Conservation (phyloP, 2,888 invertebrate species). For the Tiliacea citrago region DNA sequence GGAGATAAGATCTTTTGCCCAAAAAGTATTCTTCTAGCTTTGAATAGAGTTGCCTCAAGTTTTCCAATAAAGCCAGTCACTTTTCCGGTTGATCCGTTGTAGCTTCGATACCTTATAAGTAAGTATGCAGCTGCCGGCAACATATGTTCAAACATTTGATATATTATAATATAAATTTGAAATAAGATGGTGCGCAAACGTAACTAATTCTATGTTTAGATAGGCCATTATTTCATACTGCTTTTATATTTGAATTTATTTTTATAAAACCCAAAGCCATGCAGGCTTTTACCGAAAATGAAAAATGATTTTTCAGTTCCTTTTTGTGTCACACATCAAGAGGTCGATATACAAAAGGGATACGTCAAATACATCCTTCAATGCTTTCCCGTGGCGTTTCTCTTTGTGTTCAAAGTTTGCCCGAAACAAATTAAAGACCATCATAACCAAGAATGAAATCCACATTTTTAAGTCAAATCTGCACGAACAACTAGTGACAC, state of each 20-base stretch:
- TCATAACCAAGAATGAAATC: conserved; percentile 17
- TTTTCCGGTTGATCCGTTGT: conserved; percentile 52
- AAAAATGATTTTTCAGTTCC: conserved; percentile 28
- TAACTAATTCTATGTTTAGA: neutral
- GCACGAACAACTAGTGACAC: conserved; percentile 8
- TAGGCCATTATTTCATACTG: neutral
- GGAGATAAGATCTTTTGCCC: conserved; percentile 51
- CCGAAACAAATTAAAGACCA: conserved; percentile 24
- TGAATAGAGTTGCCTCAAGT: conserved; percentile 58
- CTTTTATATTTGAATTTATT: neutral
- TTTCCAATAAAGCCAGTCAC: conserved; percentile 59
- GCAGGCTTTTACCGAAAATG: neutral
- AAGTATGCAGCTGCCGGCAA: conserved; percentile 22
- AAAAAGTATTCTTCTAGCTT: conserved; percentile 56
- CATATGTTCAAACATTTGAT: conserved; percentile 14
- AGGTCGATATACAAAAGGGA: conserved; percentile 35
- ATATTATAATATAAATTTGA: conserved; percentile 17
- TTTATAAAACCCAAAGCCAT: neutral
- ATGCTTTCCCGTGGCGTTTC: conserved; percentile 20
- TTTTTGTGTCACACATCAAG: conserved; percentile 17
- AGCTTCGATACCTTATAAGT: conserved; percentile 30
- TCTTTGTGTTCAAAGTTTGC: conserved; percentile 17
- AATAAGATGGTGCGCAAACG: conserved; percentile 4
- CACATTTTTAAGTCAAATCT: conserved; percentile 31
- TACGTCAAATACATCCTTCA: conserved; percentile 27